These are phyloP conservation scores for Solenodon paradoxus DNA, from an alignment of 2,113 vertebrate species.

Conservation along the genomic window DNA sequence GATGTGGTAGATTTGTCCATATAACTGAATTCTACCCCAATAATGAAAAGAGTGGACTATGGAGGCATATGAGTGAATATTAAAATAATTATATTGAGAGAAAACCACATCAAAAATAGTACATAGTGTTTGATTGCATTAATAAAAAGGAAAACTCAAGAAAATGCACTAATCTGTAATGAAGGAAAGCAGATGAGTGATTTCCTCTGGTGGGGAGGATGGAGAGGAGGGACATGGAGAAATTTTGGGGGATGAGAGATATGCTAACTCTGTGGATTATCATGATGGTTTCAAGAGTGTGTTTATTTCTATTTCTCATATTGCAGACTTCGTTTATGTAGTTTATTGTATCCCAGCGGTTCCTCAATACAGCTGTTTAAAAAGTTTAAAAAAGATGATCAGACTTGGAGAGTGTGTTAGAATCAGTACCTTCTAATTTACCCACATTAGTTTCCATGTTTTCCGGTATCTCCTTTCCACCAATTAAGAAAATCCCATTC, in stretches of 20 bases:
- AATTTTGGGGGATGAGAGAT: neutral
- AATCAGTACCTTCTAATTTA: neutral
- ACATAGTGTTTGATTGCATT: neutral
- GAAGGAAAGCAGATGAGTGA: neutral
- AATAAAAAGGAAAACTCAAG: neutral
- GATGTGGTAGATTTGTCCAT: neutral
- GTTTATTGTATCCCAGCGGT: neutral
- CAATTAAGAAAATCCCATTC: neutral
- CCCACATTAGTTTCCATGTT: accelerated
- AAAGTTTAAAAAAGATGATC: neutral
- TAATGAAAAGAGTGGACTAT: neutral
- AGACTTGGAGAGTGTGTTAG: neutral
- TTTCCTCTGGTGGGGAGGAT: neutral
- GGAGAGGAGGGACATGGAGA: neutral
- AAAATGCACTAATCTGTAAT: neutral
- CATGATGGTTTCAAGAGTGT: neutral
- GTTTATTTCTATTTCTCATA: neutral
- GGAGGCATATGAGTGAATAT: neutral
- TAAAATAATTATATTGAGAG: neutral
- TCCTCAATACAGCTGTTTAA: neutral
- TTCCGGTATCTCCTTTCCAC: neutral
- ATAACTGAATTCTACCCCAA: neutral
- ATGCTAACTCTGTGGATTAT: neutral
- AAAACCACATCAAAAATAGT: neutral
- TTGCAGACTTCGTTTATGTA: neutral